Percentiles rank a stretch among this genome's conserved stretches.
These are phyloP conservation scores for Mionectes olivaceus DNA, from an alignment of 2,797 vertebrate genomes.

Conservation along the genomic window DNA sequence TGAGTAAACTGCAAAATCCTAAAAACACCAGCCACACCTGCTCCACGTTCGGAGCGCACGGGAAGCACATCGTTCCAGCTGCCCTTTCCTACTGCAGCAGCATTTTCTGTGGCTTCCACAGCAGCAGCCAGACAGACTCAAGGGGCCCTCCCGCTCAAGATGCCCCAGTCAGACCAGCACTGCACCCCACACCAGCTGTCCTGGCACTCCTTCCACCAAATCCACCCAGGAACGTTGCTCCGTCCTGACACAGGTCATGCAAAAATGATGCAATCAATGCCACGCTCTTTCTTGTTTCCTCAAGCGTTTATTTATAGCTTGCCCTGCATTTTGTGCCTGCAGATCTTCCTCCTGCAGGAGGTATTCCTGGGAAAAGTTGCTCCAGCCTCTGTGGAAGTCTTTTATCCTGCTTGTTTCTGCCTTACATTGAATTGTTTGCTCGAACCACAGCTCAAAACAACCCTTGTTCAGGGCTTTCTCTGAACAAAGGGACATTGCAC, in stretches of 20 bases:
- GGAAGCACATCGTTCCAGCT: not conserved
- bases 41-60: rapidly evolving
- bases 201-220: rapidly evolving
- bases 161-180: not conserved
- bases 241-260: rapidly evolving
- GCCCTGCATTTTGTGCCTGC: not conserved
- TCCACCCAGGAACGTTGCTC: not conserved
- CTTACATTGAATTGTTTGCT: not conserved
- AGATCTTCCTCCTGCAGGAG: not conserved
- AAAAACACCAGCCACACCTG: not conserved
- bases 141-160: not conserved
- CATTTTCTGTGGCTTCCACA: not conserved
- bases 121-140: not conserved
- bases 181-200: rapidly evolving
- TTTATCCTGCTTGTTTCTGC: rapidly evolving
- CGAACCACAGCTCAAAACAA: not conserved
- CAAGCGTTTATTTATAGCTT: not conserved
- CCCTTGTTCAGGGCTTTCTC: not conserved
- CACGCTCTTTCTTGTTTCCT: not conserved
- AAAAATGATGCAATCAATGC: not conserved
- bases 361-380: not conserved
- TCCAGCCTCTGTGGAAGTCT: not conserved
- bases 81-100: not conserved
- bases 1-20: not conserved
- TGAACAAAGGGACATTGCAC: not conserved